Evolutionary conservation across 1,140 invertebrate species (phyloP).

Genomic region (Xylocopa sonorina): DNA sequence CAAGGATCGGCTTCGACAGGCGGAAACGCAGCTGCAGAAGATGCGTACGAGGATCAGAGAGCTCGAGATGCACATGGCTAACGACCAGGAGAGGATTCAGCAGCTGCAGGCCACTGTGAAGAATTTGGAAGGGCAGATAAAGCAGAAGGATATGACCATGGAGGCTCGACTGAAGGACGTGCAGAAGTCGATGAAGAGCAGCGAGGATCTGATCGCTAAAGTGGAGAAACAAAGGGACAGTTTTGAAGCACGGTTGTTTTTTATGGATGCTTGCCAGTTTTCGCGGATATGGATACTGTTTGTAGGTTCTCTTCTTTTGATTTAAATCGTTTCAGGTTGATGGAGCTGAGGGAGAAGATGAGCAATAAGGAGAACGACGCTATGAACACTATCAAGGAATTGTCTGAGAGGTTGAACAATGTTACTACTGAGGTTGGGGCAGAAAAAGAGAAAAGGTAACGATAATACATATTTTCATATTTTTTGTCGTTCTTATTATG

Average conservation of each 20-base stretch:
- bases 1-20: slow-evolving; percentile 46
- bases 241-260: slow-evolving; percentile 67
- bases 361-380: slow-evolving; percentile 57
- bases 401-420: slow-evolving; percentile 53
- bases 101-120: slow-evolving; percentile 64
- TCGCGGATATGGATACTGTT: background rate
- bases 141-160: slow-evolving; percentile 63
- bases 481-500: no score
- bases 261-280: background rate
- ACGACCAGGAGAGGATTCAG: slow-evolving; percentile 57
- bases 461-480: background rate
- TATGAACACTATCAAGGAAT: slow-evolving; percentile 46
- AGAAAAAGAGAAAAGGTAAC: slow-evolving; percentile 58
- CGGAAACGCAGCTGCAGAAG: slow-evolving; percentile 63
- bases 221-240: slow-evolving; percentile 71
- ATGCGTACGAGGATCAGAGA: slow-evolving; percentile 58
- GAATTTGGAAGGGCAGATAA: slow-evolving; percentile 61
- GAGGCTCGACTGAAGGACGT: slow-evolving; percentile 66
- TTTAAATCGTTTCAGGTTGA: slow-evolving; percentile 51
- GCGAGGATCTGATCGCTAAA: slow-evolving; percentile 59
- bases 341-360: slow-evolving; percentile 63
- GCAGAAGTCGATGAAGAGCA: slow-evolving; percentile 66
- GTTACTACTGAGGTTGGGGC: slow-evolving; percentile 27
- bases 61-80: slow-evolving; percentile 53
- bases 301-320: background rate